phyloP scores from a whole-genome alignment of 23 tunicate species.

The Styela clava region DNA sequence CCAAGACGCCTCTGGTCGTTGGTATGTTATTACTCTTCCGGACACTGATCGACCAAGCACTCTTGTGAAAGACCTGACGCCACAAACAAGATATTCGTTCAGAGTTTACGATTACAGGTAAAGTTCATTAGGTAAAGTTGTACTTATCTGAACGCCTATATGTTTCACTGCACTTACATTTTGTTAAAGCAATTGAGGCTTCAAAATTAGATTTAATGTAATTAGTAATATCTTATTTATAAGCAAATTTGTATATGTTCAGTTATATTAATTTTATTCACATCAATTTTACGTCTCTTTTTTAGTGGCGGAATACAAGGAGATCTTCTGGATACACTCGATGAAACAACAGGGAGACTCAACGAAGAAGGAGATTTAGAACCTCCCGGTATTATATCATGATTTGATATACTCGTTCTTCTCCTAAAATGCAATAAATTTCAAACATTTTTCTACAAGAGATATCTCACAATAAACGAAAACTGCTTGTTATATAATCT shows the following conservation, averaged over 20 bases:
- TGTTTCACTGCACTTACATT: too few relatives aligned
- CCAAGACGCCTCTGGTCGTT: not conserved
- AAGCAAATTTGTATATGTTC: not conserved
- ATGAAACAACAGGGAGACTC: not conserved
- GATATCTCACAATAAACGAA: too few relatives aligned
- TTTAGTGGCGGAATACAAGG: not conserved
- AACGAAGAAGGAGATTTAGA: not conserved
- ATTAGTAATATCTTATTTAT: not conserved
- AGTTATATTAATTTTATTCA: too few relatives aligned
- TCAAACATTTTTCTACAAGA: too few relatives aligned
- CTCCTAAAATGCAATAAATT: too few relatives aligned
- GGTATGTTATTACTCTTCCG: not conserved
- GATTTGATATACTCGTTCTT: too few relatives aligned
- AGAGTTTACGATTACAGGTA: slow-evolving; percentile 5
- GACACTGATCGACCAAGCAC: not conserved
- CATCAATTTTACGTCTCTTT: too few relatives aligned
- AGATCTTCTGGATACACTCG: not conserved
- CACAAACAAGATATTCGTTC: not conserved
- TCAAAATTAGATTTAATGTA: too few relatives aligned
- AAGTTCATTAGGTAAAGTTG: too few relatives aligned
- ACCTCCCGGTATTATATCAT: not conserved
- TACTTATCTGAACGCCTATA: too few relatives aligned
- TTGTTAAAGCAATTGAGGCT: too few relatives aligned
- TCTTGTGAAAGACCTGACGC: not conserved
- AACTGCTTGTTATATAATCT: too few relatives aligned